These are phyloP conservation scores for Lipophrys pholis DNA, from an alignment of 2,113 vertebrate species.

Conservation along the genomic window DNA sequence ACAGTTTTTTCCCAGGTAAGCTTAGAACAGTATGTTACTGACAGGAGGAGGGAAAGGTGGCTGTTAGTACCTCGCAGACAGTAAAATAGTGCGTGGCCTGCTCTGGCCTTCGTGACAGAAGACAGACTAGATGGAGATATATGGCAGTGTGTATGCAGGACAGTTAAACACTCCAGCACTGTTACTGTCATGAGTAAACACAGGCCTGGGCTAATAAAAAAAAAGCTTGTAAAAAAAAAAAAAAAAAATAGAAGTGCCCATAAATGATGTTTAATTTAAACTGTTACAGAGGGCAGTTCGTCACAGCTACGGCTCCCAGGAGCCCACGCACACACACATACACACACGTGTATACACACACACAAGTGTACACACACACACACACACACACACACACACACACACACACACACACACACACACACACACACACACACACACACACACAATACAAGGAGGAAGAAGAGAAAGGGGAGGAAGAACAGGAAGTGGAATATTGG, in stretches of 20 bases:
- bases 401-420: conserved; percentile 20
- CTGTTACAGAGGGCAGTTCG: conserved; percentile 67
- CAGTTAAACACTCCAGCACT: conserved; percentile 46
- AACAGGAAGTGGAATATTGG: conserved; percentile 44
- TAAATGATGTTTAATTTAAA: conserved; percentile 83
- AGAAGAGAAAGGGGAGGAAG: conserved; percentile 30
- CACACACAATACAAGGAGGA: conserved; percentile 7
- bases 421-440: background rate
- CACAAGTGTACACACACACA: conserved; percentile 15
- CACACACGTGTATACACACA: background rate
- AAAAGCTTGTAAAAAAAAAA: conserved; percentile 61
- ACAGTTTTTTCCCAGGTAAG: background rate
- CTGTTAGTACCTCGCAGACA: conserved; percentile 11
- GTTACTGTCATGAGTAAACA: conserved; percentile 74
- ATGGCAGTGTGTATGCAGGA: conserved; percentile 52
- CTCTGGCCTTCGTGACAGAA: conserved; percentile 38
- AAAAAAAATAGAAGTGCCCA: conserved; percentile 50
- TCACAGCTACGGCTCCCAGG: conserved; percentile 55
- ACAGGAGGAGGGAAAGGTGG: conserved; percentile 45
- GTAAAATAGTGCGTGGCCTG: conserved; percentile 31
- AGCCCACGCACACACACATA: conserved; percentile 4
- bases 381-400: conserved; percentile 14
- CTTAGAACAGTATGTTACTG: conserved; percentile 29
- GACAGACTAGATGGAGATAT: conserved; percentile 63
- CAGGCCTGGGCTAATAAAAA: conserved; percentile 68